These are phyloP conservation scores for Danio kyathit DNA, from an alignment of 2,797 vertebrate species.

Conservation along the genomic window DNA sequence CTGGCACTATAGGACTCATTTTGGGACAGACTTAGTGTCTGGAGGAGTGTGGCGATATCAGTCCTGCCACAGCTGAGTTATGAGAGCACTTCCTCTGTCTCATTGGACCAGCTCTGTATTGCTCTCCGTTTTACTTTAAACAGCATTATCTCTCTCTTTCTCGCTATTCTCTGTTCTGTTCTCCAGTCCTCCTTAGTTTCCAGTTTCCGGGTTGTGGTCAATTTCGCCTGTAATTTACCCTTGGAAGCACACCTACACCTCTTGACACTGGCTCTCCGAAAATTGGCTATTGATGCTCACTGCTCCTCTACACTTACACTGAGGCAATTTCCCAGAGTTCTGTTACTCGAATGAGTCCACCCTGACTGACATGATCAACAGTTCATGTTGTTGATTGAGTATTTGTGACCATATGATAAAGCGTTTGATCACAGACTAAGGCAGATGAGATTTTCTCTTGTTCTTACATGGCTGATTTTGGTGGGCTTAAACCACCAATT, in stretches of 20 bases:
- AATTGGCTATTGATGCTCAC: constrained; percentile 65
- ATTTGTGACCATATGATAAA: constrained; percentile 9
- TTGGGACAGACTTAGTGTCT: background rate
- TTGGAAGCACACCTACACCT: constrained; percentile 58
- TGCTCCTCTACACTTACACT: constrained; percentile 53
- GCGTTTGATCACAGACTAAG: constrained; percentile 25
- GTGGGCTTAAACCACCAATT: constrained; percentile 4
- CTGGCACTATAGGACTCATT: constrained; percentile 26
- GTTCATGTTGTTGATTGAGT: constrained; percentile 25
- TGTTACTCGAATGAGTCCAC: constrained; percentile 31
- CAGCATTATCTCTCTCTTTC: constrained; percentile 29
- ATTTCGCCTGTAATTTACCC: constrained; percentile 61
- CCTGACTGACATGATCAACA: constrained; percentile 56
- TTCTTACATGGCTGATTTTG: background rate
- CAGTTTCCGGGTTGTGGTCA: constrained; percentile 60
- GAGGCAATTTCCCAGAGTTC: constrained; percentile 55
- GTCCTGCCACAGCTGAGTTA: constrained; percentile 33
- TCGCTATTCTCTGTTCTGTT: background rate
- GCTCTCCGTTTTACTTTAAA: constrained; percentile 47
- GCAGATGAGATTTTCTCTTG: constrained; percentile 31
- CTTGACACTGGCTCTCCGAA: constrained; percentile 60
- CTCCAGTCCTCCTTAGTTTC: constrained; percentile 49
- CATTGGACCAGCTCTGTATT: constrained; percentile 35
- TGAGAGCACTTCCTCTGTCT: constrained; percentile 36
- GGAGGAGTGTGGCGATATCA: constrained; percentile 30